Evolutionary conservation across 2,888 invertebrate species (phyloP), one percentile per base, ranked within the genome.

Genomic region (Drosophila pseudotalamancana): DNA sequence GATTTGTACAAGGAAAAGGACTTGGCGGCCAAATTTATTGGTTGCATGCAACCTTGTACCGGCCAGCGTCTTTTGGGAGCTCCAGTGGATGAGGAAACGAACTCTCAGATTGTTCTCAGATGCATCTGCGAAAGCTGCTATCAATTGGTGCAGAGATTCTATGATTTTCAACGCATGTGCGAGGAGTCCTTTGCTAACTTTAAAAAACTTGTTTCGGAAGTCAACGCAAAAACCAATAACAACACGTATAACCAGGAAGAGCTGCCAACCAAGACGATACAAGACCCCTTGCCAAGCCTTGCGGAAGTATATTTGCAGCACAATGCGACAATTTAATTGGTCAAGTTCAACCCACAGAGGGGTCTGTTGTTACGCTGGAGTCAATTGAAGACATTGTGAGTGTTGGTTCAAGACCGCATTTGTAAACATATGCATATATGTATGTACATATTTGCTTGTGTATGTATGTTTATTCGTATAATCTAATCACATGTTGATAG

Each of bases 141-240:
- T 57, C 69, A 75, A 6, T 66, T 89, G 72, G 70, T 89, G 16
- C 68, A 80, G n/a, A 73, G 77, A 21, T 82, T 89, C 14, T 69
- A 84, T 21, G 80, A 88, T 16, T 89, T 89, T 56, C 88, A 84
- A 50, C 64, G 77, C 9, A 88, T 89, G 89, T 89, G 85, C 49
- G 70, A 76, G 35, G 80, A 86, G 50, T 89, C 90, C 6, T 68
- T 72, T 48, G 50, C 62, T 6, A 84, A 87, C 31, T 83, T 83
- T 37, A 57, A 74, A 31, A 77, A 70, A 19, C 72, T 83, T 2
- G 42, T 83, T 11, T 27, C 32, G n/a, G 61, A 77, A 46, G 65
- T 72, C n/a, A 39, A 54, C 6, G 4, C 39, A 8, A 45, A 45
- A 6, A 6, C 4, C 16, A 48, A 4, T 12, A 9, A 18, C 12